Evolutionary conservation across 2,888 invertebrate genomes (phyloP).

Genomic region (Ormyrus nitidulus): DNA sequence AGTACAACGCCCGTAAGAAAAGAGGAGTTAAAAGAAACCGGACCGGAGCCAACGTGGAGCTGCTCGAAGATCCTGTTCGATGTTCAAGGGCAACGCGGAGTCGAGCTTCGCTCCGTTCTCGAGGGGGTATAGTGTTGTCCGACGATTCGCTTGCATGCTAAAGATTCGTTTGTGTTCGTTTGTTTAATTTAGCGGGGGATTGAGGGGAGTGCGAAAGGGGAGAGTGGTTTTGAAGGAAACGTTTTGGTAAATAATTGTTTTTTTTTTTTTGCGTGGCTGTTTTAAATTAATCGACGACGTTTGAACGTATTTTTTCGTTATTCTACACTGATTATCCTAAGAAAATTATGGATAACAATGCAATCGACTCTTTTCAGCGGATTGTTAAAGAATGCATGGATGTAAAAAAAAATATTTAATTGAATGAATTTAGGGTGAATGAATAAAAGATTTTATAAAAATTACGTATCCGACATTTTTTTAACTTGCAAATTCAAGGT

Average conservation of each 20-base stretch:
- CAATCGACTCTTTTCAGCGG: no score
- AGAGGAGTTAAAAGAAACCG: slow-evolving; percentile 47
- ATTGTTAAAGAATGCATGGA: no score
- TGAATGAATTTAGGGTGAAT: no score
- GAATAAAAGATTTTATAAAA: no score
- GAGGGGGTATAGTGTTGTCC: not conserved
- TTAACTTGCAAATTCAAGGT: no score
- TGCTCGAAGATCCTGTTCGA: slow-evolving; percentile 52
- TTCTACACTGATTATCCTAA: no score
- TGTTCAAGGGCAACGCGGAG: slow-evolving; percentile 42
- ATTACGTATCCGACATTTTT: no score
- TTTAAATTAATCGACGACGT: not conserved
- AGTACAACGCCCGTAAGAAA: slow-evolving; percentile 36
- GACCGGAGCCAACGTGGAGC: slow-evolving; percentile 33
- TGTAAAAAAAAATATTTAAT: no score
- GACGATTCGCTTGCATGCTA: slow-evolving; percentile 9
- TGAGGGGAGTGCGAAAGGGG: not conserved
- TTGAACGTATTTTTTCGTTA: no score
- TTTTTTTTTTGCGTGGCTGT: not conserved
- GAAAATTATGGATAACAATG: no score
- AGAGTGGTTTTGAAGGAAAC: not conserved
- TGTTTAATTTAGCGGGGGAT: not conserved
- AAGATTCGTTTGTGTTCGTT: not conserved
- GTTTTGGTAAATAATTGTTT: not conserved
- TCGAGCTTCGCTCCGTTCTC: slow-evolving; percentile 18